These are phyloP conservation scores for Macrosteles quadrilineatus DNA, from an alignment of 1,140 invertebrate species.

Conservation along the genomic window DNA sequence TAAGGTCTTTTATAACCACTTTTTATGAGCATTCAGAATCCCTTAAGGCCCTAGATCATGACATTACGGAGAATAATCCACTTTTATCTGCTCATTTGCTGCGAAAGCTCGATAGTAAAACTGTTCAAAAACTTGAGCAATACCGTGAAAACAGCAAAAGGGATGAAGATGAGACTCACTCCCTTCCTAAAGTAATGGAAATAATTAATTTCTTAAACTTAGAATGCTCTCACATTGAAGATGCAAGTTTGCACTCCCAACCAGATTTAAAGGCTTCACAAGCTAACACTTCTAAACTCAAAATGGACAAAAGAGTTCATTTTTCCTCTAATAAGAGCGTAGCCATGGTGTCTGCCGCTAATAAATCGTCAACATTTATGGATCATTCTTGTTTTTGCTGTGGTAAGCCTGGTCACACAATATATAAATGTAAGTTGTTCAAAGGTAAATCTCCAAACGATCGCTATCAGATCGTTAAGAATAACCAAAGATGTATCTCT, in stretches of 20 bases:
- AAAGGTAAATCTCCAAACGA: not conserved
- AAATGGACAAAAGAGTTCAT: not conserved
- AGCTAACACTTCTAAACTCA: not conserved
- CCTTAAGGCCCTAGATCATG: not conserved
- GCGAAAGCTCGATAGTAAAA: not conserved
- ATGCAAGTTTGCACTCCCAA: not conserved
- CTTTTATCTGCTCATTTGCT: not conserved
- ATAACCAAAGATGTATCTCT: not conserved
- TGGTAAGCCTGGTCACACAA: not conserved
- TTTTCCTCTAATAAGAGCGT: not conserved
- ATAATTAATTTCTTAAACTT: not conserved
- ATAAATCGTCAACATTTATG: not conserved
- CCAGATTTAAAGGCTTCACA: not conserved
- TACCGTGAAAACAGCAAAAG: not conserved
- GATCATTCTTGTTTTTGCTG: not conserved
- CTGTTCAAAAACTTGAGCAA: not conserved
- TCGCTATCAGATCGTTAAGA: not conserved
- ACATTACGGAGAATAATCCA: not conserved
- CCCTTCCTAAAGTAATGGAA: not conserved
- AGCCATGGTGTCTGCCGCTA: not conserved
- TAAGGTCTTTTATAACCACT: not conserved
- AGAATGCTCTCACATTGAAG: not conserved
- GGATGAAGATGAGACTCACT: not conserved
- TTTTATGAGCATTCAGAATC: constrained; percentile 1
- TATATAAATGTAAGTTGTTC: not conserved